A percentile compares a stretch with the other conserved stretches of the same genome.
Conservation (phyloP, 2,113 vertebrate genomes). For the Etia nguti region DNA sequence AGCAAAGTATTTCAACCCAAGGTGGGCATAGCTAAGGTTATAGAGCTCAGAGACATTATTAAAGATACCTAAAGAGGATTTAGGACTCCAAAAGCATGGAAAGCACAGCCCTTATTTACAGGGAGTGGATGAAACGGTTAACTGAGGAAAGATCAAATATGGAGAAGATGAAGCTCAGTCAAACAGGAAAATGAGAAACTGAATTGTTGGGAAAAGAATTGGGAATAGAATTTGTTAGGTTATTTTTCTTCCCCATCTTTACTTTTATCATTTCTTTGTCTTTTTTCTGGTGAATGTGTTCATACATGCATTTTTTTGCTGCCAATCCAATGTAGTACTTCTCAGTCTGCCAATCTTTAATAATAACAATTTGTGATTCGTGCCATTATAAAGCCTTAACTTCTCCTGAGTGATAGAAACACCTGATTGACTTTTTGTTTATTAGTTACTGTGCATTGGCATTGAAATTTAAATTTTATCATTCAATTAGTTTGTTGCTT, state of each 20-base stretch:
- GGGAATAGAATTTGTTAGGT: background rate
- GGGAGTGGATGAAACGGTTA: conserved; percentile 64
- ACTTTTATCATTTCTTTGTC: background rate
- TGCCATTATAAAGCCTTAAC: background rate
- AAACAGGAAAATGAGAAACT: background rate
- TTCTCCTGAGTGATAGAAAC: background rate
- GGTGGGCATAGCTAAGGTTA: background rate
- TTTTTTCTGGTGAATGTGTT: background rate
- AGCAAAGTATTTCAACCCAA: conserved; percentile 81
- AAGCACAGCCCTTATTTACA: conserved; percentile 22
- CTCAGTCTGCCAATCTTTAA: background rate
- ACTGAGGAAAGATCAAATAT: conserved; percentile 77
- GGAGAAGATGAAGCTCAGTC: conserved; percentile 8
- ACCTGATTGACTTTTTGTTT: background rate
- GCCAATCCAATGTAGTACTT: background rate
- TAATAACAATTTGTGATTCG: background rate
- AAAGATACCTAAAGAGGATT: conserved; percentile 63
- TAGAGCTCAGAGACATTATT: background rate
- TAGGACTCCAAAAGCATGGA: conserved; percentile 68
- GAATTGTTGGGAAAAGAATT: background rate
- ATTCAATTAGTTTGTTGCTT: background rate
- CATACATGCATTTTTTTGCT: background rate
- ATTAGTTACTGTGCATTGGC: background rate
- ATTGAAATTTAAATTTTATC: background rate
- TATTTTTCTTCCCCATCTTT: background rate